phyloP scores from a whole-genome alignment of 1,140 invertebrate genomes.

The Caenorhabditis inopinata region DNA sequence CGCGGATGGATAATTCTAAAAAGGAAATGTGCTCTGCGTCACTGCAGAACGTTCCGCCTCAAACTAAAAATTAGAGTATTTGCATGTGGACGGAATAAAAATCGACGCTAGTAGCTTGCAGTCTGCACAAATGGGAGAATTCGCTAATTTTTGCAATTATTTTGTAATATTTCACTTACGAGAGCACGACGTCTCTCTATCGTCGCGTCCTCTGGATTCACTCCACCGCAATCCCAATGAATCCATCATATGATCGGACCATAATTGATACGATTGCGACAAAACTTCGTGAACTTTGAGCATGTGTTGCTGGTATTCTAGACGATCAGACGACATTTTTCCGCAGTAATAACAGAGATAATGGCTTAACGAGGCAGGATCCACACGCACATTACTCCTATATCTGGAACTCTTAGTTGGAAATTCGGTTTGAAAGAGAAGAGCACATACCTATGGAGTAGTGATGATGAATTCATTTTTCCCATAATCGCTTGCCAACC shows the following conservation, averaged over 20 bases:
- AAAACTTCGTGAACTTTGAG: not conserved
- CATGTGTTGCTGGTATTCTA: constrained; percentile 7
- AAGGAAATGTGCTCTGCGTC: no score
- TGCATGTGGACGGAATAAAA: no score
- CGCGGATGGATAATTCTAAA: no score
- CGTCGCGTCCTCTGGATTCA: not conserved
- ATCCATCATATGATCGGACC: not conserved
- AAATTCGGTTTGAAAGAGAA: no score
- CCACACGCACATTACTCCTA: not conserved
- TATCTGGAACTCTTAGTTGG: not conserved
- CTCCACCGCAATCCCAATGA: not conserved
- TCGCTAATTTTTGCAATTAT: no score
- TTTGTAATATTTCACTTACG: not conserved
- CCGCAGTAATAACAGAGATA: not conserved
- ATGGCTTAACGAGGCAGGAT: not conserved
- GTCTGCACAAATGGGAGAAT: no score
- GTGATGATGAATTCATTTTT: no score
- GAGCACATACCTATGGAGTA: no score
- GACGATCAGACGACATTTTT: not conserved
- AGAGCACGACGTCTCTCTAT: not conserved
- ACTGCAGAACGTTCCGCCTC: no score
- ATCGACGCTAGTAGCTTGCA: no score
- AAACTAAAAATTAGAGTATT: no score
- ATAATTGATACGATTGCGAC: not conserved
- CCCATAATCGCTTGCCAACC: no score